Base-by-base conservation (phyloP, 23 tunicate genomes). In the Aplidium turbinatum region DNA sequence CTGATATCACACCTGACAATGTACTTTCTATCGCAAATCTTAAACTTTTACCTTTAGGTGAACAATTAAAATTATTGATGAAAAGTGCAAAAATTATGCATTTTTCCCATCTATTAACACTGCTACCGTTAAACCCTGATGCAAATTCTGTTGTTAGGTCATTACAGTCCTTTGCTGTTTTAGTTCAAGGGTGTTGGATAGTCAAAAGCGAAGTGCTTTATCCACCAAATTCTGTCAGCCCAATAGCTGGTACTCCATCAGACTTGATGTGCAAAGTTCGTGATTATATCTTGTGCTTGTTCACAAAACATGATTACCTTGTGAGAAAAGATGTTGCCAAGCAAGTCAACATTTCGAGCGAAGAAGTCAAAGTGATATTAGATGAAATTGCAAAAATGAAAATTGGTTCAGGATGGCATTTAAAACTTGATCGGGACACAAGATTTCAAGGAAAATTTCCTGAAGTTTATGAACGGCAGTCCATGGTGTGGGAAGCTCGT, bases 181-280 rank as follows among this genome's bases (percentile, higher is more conserved):
- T 87, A 26, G 85, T 87, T 1, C 65, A 58, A 29, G 87, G 87
- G 20, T 82, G 96, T 53, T 88, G 87, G 87, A 76, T 88, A 38
- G 96, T 88, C 1, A 88, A 88, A 76, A 88, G 96, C 46, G 96
- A 88, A 21, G 78, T 88, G 5, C 66, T 88, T 30, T 88, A 69
- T 82, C 96, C 96, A 0, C 63, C 96, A 28, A 38, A 76, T 9
- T 76, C 96, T 11, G 31, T 69, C 26, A 81, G 87, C 39, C 73
- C 83, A 13, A 61, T 88, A 1, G 69, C 87, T 18, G 96, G 96
- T 4, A 61, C 61, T 6, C 84, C 87, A 30, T 31, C 83, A 0
- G 96, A 88, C 0, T 47, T 24, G 20, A 63, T 88, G 56, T 88
- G 96, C 69, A 76, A 70, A 33, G 78, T 61, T 18, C 54, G 96